Evolutionary conservation across 2,797 vertebrate genomes (phyloP).

Genomic region (Sciaenops ocellatus): DNA sequence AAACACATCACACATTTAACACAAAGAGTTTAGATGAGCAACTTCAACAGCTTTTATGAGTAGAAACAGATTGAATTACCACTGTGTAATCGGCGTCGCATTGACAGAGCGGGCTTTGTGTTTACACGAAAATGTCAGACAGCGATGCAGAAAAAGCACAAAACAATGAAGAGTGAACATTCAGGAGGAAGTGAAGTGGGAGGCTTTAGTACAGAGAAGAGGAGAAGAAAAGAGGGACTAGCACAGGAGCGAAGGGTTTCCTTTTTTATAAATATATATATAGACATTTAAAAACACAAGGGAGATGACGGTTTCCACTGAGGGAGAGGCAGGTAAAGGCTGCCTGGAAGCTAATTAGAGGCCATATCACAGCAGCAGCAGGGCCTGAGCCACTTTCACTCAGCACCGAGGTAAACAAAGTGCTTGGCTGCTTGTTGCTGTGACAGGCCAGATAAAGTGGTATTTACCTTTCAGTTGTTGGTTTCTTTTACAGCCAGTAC

Average conservation of each 20-base stretch:
- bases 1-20: constrained; percentile 1
- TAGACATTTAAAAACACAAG: constrained; percentile 56
- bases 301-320: constrained; percentile 48
- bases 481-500: constrained; percentile 64
- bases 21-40: constrained; percentile 1
- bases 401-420: constrained; percentile 78
- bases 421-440: constrained; percentile 74
- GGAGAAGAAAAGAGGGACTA: constrained; percentile 24
- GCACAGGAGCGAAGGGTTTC: constrained; percentile 38
- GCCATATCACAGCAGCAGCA: constrained; percentile 75
- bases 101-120: constrained; percentile 27
- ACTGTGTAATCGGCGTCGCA: constrained; percentile 30
- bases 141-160: not conserved
- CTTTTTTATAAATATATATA: not conserved
- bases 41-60: constrained; percentile 27
- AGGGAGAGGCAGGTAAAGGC: constrained; percentile 75
- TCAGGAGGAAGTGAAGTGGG: constrained; percentile 38
- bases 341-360: constrained; percentile 79
- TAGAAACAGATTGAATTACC: constrained; percentile 11
- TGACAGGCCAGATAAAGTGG: constrained; percentile 80
- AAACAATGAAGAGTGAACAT: constrained; percentile 3
- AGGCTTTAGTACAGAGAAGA: constrained; percentile 35
- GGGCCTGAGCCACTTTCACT: constrained; percentile 73
- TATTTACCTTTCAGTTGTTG: constrained; percentile 80
- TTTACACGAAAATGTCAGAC: constrained; percentile 28